Base-by-base conservation (phyloP, 2,797 vertebrate species). In the Threskiornis aethiopicus region DNA sequence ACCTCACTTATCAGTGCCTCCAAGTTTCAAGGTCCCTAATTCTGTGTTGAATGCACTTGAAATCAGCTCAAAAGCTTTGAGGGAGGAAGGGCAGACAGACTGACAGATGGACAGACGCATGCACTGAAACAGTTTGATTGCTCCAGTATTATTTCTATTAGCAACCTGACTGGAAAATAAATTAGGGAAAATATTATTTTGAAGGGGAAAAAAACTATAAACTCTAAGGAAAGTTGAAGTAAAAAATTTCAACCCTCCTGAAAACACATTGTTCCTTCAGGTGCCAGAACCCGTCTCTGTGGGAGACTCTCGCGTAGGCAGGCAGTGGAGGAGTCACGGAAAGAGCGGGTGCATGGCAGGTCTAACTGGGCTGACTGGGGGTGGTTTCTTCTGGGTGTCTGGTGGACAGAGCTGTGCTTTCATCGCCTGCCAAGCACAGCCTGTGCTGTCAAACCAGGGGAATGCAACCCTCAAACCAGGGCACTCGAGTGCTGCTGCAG, bases 1-100 rank as follows among this genome's bases (percentile, higher is more conserved):
- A 35, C 42, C 44, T 65, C 41, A 3, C 57, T 81, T 49, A 13
- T 3, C 55, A 89, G 75, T 8, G 10, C 73, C 55, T 69, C 51
- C 0, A 5, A 79, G 77, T 61, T 58, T 65, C 75, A 26, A 92
- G 66, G 84, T 69, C 46, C 64, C 57, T 54, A 70, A 80, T 84
- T 90, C 72, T 81, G 47, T 59, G 47, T 71, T 41, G 76, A 93
- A 93, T 46, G 61, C 69, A 46, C 87, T 93, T 84, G 76, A 90
- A 96, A 93, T 94, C 79, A 76, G 70, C 67, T 96, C 70, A 29
- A 66, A 91, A 90, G 80, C 92, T 94, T 7, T 0, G 75, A 54
- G 70, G 18, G 61, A 81, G 59, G 1, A 13, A 55, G 55, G 44
- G 58, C 62, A 76, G 78, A 35, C 57, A 16, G 80, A 72, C 81